Percentiles rank a stretch among this genome's conserved stretches.
phyloP scores from a whole-genome alignment of 2,888 invertebrate species.

The Phalera bucephala region DNA sequence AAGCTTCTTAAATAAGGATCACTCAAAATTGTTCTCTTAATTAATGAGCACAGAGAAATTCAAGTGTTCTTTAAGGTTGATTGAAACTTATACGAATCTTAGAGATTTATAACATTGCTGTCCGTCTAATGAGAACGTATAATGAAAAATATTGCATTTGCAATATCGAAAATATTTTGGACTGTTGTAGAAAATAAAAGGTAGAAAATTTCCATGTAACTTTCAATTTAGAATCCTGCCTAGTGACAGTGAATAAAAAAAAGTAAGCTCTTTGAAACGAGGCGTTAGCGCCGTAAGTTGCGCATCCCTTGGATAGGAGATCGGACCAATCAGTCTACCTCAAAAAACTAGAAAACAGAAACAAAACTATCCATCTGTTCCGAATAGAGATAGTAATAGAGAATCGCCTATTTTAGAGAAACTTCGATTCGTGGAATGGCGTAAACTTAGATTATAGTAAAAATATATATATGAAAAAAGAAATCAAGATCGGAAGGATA shows the following conservation, averaged over 20 bases:
- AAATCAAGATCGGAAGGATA: too few species aligned
- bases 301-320: background rate
- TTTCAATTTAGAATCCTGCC: background rate
- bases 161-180: too few species aligned
- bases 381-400: too few species aligned
- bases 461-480: too few species aligned
- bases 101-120: background rate
- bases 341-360: background rate
- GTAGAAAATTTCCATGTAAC: too few species aligned
- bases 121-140: too few species aligned
- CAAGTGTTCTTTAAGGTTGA: constrained; percentile 12
- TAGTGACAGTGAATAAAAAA: background rate
- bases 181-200: too few species aligned
- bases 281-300: background rate
- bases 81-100: constrained; percentile 12
- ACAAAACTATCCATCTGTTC: background rate
- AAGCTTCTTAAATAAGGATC: constrained; percentile 50
- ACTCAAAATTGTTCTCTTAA: constrained; percentile 51
- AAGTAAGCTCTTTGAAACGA: background rate
- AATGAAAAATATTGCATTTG: too few species aligned
- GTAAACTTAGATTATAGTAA: too few species aligned
- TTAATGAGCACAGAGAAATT: constrained; percentile 40
- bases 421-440: too few species aligned
- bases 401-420: too few species aligned
- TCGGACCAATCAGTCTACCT: background rate